These are phyloP conservation scores for Microtus obscurus DNA, from an alignment of 2,797 vertebrate genomes.

Conservation along the genomic window DNA sequence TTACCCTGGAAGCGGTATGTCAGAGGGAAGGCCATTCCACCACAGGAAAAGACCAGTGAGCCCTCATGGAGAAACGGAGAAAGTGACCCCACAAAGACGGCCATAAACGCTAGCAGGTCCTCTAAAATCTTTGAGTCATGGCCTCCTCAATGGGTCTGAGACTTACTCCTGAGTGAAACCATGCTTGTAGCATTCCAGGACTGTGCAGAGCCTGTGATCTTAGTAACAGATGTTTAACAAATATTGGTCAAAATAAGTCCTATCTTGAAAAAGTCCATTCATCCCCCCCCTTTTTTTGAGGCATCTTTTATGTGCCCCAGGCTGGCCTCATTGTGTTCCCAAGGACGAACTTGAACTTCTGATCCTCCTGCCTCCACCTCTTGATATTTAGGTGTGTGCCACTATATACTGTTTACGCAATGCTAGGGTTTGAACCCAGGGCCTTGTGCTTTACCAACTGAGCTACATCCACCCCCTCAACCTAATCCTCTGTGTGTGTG, in stretches of 20 bases:
- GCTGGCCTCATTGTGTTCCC: not conserved
- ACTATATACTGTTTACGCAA: not conserved
- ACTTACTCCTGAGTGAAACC: constrained; percentile 61
- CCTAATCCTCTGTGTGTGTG: not conserved
- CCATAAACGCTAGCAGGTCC: constrained; percentile 32
- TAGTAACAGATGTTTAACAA: constrained; percentile 65
- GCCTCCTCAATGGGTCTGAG: not conserved
- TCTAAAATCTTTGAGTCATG: constrained; percentile 48
- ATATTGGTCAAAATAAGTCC: constrained; percentile 51
- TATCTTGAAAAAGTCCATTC: not conserved
- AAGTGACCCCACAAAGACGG: constrained; percentile 53
- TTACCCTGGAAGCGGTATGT: not conserved
- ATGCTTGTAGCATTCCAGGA: not conserved
- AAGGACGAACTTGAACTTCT: not conserved
- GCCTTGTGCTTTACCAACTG: not conserved
- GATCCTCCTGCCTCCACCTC: not conserved
- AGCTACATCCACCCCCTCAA: not conserved
- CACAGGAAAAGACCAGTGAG: not conserved
- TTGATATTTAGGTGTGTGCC: not conserved
- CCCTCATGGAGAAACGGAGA: constrained; percentile 51
- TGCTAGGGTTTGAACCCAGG: not conserved
- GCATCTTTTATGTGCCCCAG: not conserved
- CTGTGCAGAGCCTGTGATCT: constrained; percentile 49
- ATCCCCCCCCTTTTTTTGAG: not conserved
- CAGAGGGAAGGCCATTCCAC: not conserved